Evolutionary conservation across 2,888 invertebrate species (phyloP).

Genomic region (Syrphus vitripennis): DNA sequence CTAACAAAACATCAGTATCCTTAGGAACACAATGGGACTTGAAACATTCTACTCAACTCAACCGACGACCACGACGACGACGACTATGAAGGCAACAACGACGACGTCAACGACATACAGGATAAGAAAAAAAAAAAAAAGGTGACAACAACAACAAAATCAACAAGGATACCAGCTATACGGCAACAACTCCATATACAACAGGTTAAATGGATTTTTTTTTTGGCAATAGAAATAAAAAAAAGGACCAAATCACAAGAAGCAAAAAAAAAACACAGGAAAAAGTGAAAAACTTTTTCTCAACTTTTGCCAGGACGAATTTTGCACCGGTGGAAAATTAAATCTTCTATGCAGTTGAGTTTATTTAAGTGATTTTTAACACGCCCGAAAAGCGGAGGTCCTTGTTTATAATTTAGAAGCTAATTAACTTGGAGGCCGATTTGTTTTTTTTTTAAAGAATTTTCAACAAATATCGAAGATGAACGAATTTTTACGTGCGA

Average conservation of each 20-base stretch:
- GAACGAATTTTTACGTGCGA: constrained; percentile 52
- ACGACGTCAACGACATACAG: neutral
- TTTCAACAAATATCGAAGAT: constrained; percentile 45
- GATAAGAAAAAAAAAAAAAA: too few species aligned
- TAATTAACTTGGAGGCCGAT: constrained; percentile 33
- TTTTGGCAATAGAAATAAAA: neutral
- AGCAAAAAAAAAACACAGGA: neutral
- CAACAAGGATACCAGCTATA: constrained; percentile 10
- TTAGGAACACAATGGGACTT: constrained; percentile 41
- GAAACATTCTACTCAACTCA: constrained; percentile 36
- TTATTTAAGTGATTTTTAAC: constrained; percentile 44
- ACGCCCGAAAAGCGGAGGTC: constrained; percentile 39
- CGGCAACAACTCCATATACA: constrained; percentile 54
- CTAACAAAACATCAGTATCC: constrained; percentile 38
- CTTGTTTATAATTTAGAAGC: neutral
- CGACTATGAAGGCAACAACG: constrained; percentile 13
- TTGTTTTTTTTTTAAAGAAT: constrained; percentile 34
- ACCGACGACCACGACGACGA: constrained; percentile 28
- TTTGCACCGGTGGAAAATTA: constrained; percentile 26
- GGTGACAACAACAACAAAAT: constrained; percentile 39
- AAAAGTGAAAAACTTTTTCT: constrained; percentile 46
- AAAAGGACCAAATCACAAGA: neutral
- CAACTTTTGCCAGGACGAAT: constrained; percentile 40
- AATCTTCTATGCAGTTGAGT: constrained; percentile 19
- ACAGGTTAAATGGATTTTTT: constrained; percentile 57